Evolutionary conservation across 1,140 invertebrate genomes (phyloP).

Genomic region (Drosophila pruinosa): DNA sequence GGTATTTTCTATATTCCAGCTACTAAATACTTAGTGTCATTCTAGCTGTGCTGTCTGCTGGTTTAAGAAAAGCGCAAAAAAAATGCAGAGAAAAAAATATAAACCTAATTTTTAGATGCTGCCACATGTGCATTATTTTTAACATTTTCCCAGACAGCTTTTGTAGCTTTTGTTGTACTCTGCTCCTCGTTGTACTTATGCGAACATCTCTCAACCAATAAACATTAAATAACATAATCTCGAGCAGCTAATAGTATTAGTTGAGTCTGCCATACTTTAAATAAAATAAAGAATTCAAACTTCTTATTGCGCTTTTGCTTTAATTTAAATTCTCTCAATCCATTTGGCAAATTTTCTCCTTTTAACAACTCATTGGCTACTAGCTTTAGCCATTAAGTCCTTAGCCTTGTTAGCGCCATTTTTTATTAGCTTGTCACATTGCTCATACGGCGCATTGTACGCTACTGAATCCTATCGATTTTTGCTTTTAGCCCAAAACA

Average conservation of each 20-base stretch:
- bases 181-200: background rate
- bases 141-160: slow-evolving; percentile 39
- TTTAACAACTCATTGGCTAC: no score
- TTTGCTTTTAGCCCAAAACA: slow-evolving; percentile 16
- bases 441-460: slow-evolving; percentile 41
- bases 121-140: slow-evolving; percentile 35
- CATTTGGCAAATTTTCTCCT: no score
- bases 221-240: background rate
- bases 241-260: no score
- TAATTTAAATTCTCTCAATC: no score
- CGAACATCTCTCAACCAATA: background rate
- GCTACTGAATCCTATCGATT: slow-evolving; percentile 43
- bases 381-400: background rate
- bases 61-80: slow-evolving; percentile 12
- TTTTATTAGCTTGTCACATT: slow-evolving; percentile 18
- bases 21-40: no score
- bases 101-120: slow-evolving; percentile 17
- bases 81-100: slow-evolving; percentile 43
- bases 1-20: no score
- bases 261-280: no score
- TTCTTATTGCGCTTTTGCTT: no score
- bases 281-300: no score
- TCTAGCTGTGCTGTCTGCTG: no score
- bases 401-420: background rate
- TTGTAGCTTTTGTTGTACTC: slow-evolving; percentile 16